phyloP scores from a whole-genome alignment of 2,888 invertebrate species.

The Steinernema scapterisci region DNA sequence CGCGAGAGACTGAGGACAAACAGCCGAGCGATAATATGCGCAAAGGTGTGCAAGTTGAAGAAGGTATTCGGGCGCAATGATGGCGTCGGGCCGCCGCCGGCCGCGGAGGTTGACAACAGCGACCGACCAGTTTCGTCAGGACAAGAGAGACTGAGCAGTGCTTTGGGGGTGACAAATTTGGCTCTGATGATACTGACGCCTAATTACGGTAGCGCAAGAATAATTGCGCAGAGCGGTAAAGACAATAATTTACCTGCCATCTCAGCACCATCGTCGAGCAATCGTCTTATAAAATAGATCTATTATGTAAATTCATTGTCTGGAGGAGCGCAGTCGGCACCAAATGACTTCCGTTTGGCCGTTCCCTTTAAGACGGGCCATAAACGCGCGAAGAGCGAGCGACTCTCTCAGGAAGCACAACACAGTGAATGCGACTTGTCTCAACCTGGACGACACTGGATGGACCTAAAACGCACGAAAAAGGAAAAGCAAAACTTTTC shows the following conservation, averaged over 20 bases:
- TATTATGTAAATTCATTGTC: conserved; percentile 33
- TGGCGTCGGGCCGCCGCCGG: neutral
- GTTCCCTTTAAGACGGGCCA: conserved; percentile 22
- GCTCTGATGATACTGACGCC: neutral
- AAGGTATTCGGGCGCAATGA: neutral
- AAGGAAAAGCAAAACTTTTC: neutral
- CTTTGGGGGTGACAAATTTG: neutral
- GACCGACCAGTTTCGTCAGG: neutral
- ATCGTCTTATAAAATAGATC: conserved; percentile 32
- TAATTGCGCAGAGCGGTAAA: conserved; percentile 28
- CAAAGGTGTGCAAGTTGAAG: conserved; percentile 20
- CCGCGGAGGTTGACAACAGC: neutral
- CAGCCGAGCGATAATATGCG: conserved; percentile 26
- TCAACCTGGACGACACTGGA: neutral
- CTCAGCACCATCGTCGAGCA: conserved; percentile 15
- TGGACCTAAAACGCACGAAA: too few species aligned
- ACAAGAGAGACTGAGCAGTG: neutral
- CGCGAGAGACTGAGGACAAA: conserved; percentile 25
- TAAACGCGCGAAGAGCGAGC: conserved; percentile 18
- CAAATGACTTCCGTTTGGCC: conserved; percentile 30
- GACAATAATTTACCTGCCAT: conserved; percentile 33
- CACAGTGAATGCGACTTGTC: conserved; percentile 4
- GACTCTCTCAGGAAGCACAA: neutral
- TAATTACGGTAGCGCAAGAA: conserved; percentile 15
- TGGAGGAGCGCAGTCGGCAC: conserved; percentile 31